A percentile compares a stretch with the other conserved stretches of the same genome.
phyloP scores from a whole-genome alignment of 2,888 invertebrate species.

The Charanyca ferruginea region DNA sequence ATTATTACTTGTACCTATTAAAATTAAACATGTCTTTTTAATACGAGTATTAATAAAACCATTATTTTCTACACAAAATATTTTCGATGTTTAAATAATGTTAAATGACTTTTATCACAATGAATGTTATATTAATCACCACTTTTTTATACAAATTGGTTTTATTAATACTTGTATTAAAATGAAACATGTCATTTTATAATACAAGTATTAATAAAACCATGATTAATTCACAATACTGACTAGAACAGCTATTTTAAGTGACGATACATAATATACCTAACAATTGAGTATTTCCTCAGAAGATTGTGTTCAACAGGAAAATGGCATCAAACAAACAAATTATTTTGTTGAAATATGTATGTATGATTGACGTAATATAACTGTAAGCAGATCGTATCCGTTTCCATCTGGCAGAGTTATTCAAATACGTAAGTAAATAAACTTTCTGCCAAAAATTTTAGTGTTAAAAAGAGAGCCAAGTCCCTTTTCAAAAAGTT shows the following conservation, averaged over 20 bases:
- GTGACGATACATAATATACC: neutral
- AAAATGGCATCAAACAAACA: slow-evolving; percentile 20
- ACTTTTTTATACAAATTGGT: no score
- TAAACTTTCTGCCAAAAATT: slow-evolving; percentile 14
- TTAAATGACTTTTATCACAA: no score
- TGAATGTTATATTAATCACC: no score
- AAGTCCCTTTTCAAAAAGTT: slow-evolving; percentile 21
- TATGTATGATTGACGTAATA: slow-evolving; percentile 36
- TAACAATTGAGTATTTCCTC: neutral
- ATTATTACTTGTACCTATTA: no score
- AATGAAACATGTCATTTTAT: no score
- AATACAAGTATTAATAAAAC: slow-evolving; percentile 1
- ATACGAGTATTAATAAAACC: no score
- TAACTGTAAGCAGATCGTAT: slow-evolving; percentile 38
- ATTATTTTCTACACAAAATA: no score
- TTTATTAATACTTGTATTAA: no score
- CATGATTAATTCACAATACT: slow-evolving; percentile 11
- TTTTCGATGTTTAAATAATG: no score
- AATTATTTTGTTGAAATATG: slow-evolving; percentile 20
- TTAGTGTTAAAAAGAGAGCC: slow-evolving; percentile 8
- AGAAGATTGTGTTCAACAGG: slow-evolving; percentile 23
- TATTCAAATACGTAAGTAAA: slow-evolving; percentile 23
- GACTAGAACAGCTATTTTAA: slow-evolving; percentile 15
- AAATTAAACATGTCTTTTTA: no score
- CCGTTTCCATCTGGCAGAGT: slow-evolving; percentile 25